phyloP scores from a whole-genome alignment of 92 coral and sea anemone species.

The Zoanthus sociatus region DNA sequence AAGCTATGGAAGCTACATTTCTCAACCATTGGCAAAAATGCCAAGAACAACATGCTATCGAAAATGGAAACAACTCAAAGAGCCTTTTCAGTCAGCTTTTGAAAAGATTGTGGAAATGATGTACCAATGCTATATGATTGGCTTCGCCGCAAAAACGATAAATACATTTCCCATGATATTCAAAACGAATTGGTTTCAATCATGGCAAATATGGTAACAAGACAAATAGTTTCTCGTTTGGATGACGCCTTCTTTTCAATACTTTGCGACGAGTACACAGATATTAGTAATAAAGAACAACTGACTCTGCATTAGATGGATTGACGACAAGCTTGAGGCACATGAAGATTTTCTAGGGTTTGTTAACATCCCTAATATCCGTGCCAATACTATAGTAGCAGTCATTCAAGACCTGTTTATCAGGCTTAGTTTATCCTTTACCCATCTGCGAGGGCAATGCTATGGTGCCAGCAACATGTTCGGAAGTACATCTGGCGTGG shows the following conservation, averaged over 20 bases:
- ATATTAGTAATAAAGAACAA: neutral
- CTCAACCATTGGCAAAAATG: conserved; percentile 14
- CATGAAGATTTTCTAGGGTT: conserved; percentile 13
- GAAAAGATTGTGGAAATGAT: neutral
- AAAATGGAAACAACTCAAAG: neutral
- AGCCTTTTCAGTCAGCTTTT: neutral
- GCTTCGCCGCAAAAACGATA: too few species aligned
- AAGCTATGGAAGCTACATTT: conserved; percentile 19
- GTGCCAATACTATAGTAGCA: conserved; percentile 13
- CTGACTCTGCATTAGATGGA: conserved; percentile 20
- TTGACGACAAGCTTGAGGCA: neutral
- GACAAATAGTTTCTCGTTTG: neutral
- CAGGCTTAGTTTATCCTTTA: neutral
- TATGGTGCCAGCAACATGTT: conserved; percentile 6
- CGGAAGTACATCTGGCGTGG: neutral
- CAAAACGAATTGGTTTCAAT: neutral
- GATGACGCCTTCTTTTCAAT: conserved; percentile 7
- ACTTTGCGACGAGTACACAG: conserved; percentile 7
- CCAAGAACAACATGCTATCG: neutral
- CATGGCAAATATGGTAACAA: neutral
- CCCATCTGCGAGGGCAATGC: conserved; percentile 4
- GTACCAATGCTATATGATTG: too few species aligned
- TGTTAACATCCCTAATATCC: conserved; percentile 7
- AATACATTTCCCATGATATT: too few species aligned
- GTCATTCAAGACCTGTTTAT: conserved; percentile 17